phyloP scores from a whole-genome alignment of 2,113 vertebrate genomes.

The Sturnus vulgaris region DNA sequence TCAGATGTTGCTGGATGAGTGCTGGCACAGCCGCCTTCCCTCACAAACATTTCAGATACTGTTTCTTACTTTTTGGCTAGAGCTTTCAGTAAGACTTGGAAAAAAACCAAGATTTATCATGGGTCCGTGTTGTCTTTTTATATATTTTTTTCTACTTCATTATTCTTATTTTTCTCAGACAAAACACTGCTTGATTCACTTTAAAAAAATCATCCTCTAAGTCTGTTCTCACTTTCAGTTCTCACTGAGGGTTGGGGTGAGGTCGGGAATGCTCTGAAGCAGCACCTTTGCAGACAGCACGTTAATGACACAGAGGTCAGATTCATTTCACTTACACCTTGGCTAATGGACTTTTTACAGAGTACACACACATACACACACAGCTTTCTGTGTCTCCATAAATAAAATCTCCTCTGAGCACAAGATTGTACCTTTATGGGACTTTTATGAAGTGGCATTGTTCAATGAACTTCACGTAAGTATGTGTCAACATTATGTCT shows the following conservation, averaged over 20 bases:
- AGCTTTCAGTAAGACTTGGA: constrained; percentile 65
- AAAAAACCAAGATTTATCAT: constrained; percentile 70
- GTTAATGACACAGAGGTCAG: constrained; percentile 57
- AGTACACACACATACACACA: neutral
- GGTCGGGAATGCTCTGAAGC: constrained; percentile 51
- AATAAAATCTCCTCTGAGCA: constrained; percentile 19
- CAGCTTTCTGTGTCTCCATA: constrained; percentile 38
- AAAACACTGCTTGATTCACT: constrained; percentile 61
- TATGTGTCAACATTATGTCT: neutral
- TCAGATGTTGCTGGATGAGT: constrained; percentile 66
- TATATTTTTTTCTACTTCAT: constrained; percentile 2
- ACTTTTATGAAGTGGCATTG: constrained; percentile 38
- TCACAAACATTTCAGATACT: constrained; percentile 77
- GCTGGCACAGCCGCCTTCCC: constrained; percentile 53
- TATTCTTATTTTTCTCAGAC: constrained; percentile 57
- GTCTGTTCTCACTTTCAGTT: constrained; percentile 39
- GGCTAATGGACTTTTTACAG: constrained; percentile 74
- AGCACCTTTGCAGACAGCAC: constrained; percentile 57
- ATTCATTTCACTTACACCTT: constrained; percentile 67
- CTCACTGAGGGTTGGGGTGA: constrained; percentile 36
- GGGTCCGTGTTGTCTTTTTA: neutral
- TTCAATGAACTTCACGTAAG: neutral
- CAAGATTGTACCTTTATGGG: constrained; percentile 7
- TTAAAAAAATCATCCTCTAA: neutral
- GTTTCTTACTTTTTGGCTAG: constrained; percentile 73